Base-by-base conservation (phyloP, 2,888 invertebrate genomes). In the Ichneumoninae sp. region DNA sequence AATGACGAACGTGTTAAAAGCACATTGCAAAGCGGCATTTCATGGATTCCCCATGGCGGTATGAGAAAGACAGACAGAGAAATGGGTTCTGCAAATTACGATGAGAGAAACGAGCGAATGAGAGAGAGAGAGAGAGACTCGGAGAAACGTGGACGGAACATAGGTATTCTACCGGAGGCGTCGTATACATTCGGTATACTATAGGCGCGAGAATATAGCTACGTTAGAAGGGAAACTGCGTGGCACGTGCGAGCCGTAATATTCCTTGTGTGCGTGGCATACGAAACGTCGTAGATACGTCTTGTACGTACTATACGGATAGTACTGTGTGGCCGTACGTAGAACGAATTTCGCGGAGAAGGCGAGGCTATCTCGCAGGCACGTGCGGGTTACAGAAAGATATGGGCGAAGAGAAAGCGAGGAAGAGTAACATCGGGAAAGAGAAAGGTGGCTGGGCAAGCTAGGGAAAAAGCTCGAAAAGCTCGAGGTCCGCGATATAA, bases 221-320 rank as follows among this genome's bases (percentile, higher is more conserved):
- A 78, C 50, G 47, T 54, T 57, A 33, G 68, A 77, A 73, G 69
- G 86, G 74, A 87, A 86, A 87, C 85, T 88, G 88, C 87, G 86
- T 87, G 86, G 87, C 89, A 89, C 88, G 88, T 90, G 88, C 87
- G 86, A 87, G 85, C 88, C 86, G 88, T 89, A 89, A 90, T 90
- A 89, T 89, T 87, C 87, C 81, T 80, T 75, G 86, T 85, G 86
- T 87, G 87, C 83, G 74, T 68, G 82, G 89, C 88, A 89, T 90
- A 88, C 86, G 87, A 86, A 90, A 88, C 85, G 71, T 85, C 19
- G 54, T 71, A 66, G 74, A 85, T 83, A 83, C 79, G 69, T 85
- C 78, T 81, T 83, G 76, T 36, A 65, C 50, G 71, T 68, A 76
- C 65, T 40, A 70, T 68, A 82, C 30, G 50, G 57, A 22, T 30